These are phyloP conservation scores for Cephus cinctus DNA, from an alignment of 1,140 invertebrate species.

Conservation along the genomic window DNA sequence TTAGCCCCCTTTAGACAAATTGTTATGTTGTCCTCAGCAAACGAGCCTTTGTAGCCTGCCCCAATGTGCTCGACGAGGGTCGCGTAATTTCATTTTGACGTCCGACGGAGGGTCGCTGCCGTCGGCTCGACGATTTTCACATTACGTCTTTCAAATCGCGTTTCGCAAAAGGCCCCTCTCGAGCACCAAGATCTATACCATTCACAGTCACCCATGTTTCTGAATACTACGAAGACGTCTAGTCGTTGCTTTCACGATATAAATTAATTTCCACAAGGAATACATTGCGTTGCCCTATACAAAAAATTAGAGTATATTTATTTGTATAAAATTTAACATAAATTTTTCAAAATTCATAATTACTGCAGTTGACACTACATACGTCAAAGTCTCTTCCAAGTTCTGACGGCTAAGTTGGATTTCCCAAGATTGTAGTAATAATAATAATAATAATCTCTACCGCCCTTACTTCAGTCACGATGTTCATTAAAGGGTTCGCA, in stretches of 20 bases:
- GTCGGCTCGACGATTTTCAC: constrained; percentile 54
- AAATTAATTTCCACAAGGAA: too few species aligned
- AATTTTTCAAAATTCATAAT: too few species aligned
- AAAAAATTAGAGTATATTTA: too few species aligned
- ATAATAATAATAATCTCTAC: constrained; percentile 16
- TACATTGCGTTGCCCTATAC: too few species aligned
- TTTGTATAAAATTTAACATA: too few species aligned
- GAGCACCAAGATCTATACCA: too few species aligned
- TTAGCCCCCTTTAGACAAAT: constrained; percentile 47
- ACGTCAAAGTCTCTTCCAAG: too few species aligned
- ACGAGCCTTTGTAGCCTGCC: constrained; percentile 49
- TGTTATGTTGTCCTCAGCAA: constrained; percentile 44
- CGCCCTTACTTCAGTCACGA: constrained; percentile 20
- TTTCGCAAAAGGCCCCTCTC: constrained; percentile 38
- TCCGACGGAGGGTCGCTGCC: constrained; percentile 56
- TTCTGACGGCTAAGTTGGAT: too few species aligned
- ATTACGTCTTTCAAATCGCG: constrained; percentile 55
- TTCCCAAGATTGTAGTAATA: too few species aligned
- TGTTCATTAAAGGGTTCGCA: constrained; percentile 22
- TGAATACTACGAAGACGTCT: neutral
- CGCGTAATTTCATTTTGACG: constrained; percentile 57
- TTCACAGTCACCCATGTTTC: neutral
- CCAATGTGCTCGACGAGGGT: constrained; percentile 42
- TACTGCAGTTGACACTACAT: too few species aligned
- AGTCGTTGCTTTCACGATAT: too few species aligned